Evolutionary conservation across 2,113 vertebrate genomes (phyloP).

Genomic region (Tragelaphus strepsiceros): DNA sequence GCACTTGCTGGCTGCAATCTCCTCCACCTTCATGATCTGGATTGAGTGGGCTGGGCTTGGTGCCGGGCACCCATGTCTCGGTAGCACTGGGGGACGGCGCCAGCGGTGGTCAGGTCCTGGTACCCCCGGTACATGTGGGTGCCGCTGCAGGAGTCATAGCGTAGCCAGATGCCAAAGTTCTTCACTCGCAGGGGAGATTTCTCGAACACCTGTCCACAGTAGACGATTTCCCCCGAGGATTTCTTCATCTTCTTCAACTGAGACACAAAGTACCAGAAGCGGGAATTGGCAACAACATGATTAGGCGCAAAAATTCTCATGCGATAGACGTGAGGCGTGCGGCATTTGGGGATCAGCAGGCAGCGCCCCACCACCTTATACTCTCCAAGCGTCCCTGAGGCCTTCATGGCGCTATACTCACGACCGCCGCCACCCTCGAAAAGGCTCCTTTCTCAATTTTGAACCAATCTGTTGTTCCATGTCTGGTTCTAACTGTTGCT

Average conservation of each 20-base stretch:
- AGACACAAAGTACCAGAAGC: not conserved
- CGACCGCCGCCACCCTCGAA: fast-evolving
- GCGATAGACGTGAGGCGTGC: fast-evolving
- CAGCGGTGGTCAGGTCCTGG: conserved; percentile 94
- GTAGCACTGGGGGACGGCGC: conserved; percentile 97
- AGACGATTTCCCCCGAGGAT: not conserved
- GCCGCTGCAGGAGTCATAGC: conserved; percentile 96
- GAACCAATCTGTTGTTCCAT: not conserved
- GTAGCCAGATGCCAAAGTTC: conserved; percentile 98
- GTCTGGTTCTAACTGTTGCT: not conserved
- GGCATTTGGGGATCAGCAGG: not conserved
- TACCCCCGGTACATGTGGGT: conserved; percentile 99
- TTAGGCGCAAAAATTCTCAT: not conserved
- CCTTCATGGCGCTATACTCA: not conserved
- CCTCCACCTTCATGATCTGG: conserved; percentile 98
- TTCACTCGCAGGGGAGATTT: conserved; percentile 94
- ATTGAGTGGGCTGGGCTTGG: conserved; percentile 93
- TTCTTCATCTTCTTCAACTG: not conserved
- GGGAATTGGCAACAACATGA: not conserved
- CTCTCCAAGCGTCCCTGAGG: not conserved
- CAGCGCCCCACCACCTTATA: not conserved
- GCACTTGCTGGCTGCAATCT: conserved; percentile 95
- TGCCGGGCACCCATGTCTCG: conserved; percentile 97
- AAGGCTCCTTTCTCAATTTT: not conserved
- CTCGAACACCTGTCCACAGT: conserved; percentile 88